Evolutionary conservation across 1,140 invertebrate genomes (phyloP).

Genomic region (Platorchestia sp.): DNA sequence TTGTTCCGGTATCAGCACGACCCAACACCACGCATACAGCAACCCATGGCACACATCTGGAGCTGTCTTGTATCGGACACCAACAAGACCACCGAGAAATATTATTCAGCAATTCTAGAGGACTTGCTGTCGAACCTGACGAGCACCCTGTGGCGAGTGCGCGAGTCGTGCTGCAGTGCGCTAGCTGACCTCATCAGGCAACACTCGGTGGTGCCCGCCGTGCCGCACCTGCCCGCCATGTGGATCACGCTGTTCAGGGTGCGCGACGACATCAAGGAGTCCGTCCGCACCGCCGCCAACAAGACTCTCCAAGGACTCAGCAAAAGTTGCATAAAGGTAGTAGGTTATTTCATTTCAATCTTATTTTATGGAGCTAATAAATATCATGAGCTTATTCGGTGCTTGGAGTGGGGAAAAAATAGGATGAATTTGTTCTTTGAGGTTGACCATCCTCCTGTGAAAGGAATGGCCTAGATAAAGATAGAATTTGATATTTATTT

Average conservation of each 20-base stretch:
- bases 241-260: constrained; percentile 89
- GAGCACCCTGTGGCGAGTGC: constrained; percentile 86
- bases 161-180: constrained; percentile 91
- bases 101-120: constrained; percentile 87
- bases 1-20: constrained; percentile 87
- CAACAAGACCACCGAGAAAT: constrained; percentile 87
- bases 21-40: constrained; percentile 90
- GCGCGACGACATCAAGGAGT: constrained; percentile 94
- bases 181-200: constrained; percentile 84
- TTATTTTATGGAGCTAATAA: too few relatives aligned
- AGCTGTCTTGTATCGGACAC: constrained; percentile 87
- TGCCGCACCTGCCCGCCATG: constrained; percentile 78
- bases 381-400: too few relatives aligned
- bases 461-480: too few relatives aligned
- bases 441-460: too few relatives aligned
- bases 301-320: constrained; percentile 83
- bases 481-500: too few relatives aligned
- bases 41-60: constrained; percentile 94
- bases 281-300: constrained; percentile 84
- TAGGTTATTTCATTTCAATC: background rate
- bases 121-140: constrained; percentile 87
- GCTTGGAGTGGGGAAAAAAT: too few relatives aligned
- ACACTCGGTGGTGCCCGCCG: constrained; percentile 73
- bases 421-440: too few relatives aligned
- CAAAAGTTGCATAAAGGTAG: constrained; percentile 70